Percentiles rank a stretch among this genome's conserved stretches.
Evolutionary conservation across 2,888 invertebrate genomes (phyloP).

Genomic region (Trichogramma evanescens): DNA sequence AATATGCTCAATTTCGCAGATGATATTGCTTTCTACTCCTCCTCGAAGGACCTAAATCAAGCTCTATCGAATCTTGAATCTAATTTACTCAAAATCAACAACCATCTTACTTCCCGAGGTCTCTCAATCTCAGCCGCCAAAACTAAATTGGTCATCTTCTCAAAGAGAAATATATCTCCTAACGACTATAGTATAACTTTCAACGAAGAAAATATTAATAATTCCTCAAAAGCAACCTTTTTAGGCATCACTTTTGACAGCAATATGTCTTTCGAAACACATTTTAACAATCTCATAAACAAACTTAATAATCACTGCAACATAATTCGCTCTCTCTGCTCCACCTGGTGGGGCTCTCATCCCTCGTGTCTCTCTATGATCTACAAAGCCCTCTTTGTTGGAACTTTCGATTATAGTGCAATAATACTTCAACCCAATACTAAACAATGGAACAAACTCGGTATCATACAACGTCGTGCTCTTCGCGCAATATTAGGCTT

Average conservation of each 20-base stretch:
- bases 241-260: neutral
- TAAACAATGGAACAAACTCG: no score
- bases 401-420: neutral
- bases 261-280: neutral
- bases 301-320: neutral
- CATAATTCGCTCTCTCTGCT: neutral
- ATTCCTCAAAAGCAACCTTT: neutral
- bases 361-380: neutral
- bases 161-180: neutral
- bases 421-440: neutral
- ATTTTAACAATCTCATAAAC: neutral
- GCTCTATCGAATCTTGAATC: neutral
- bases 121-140: neutral
- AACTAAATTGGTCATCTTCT: neutral
- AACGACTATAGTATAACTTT: neutral
- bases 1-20: neutral
- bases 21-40: neutral
- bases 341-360: slow-evolving; percentile 1
- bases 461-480: neutral
- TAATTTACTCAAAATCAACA: neutral
- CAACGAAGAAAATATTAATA: neutral
- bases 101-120: neutral
- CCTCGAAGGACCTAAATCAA: neutral
- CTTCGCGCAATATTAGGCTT: neutral
- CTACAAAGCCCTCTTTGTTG: neutral